Conservation (phyloP, 2,113 vertebrate species). For the Cryptotis parvus region DNA sequence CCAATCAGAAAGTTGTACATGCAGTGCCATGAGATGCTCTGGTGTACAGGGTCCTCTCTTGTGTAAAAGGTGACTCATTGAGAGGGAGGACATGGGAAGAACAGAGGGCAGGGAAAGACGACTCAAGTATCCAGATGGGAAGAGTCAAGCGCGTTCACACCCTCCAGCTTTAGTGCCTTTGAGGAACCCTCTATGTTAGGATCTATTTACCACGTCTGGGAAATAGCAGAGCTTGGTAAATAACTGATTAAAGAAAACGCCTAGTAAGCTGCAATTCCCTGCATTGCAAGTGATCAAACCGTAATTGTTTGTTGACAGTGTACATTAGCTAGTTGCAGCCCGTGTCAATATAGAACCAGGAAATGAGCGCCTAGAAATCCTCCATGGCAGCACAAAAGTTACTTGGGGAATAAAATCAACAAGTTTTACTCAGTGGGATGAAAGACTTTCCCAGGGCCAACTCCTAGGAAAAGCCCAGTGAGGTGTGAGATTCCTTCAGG, state of each 20-base stretch:
- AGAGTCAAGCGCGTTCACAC: background rate
- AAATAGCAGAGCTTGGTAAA: background rate
- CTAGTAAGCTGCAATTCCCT: conserved; percentile 65
- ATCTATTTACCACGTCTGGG: conserved; percentile 33
- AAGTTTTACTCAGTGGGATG: background rate
- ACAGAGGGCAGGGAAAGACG: background rate
- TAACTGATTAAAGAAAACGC: conserved; percentile 52
- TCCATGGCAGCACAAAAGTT: conserved; percentile 45
- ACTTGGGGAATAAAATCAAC: conserved; percentile 44
- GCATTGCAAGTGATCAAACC: conserved; percentile 70
- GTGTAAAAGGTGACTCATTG: background rate
- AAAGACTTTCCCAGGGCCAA: background rate
- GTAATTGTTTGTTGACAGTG: conserved; percentile 73
- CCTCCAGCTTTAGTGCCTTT: background rate
- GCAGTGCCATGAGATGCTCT: background rate
- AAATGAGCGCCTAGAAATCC: conserved; percentile 53
- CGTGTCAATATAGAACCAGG: conserved; percentile 66
- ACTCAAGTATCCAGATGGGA: background rate
- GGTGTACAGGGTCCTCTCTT: rapidly evolving
- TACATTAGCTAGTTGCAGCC: conserved; percentile 57
- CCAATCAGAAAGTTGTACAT: background rate
- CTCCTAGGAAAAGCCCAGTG: background rate
- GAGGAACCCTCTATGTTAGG: background rate
- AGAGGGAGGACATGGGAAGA: background rate
- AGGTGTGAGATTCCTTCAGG: background rate